phyloP scores from a whole-genome alignment of 2,888 invertebrate genomes.

The Andrena praecox region DNA sequence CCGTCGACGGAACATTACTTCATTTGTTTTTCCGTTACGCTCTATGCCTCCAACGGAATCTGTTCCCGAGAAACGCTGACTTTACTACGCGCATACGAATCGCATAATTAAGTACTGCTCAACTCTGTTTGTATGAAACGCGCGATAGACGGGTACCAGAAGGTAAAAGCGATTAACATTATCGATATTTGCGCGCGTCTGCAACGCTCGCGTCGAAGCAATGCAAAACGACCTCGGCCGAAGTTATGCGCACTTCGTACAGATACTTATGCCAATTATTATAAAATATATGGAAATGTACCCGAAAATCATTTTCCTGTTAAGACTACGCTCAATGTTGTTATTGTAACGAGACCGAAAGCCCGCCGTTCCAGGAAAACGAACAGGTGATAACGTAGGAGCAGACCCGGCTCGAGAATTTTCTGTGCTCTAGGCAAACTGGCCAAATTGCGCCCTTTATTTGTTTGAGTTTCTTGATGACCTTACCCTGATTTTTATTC shows the following conservation, averaged over 20 bases:
- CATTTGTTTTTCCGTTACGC: not conserved
- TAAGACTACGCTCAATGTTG: not conserved
- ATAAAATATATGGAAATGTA: not conserved
- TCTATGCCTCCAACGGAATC: not conserved
- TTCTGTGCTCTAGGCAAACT: too few species aligned
- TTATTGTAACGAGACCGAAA: not conserved
- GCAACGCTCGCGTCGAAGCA: not conserved
- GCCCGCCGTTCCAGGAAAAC: not conserved
- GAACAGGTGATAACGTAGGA: not conserved
- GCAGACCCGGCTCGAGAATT: too few species aligned
- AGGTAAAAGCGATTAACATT: not conserved
- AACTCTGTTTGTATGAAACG: too few species aligned
- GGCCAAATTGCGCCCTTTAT: too few species aligned
- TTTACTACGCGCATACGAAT: too few species aligned
- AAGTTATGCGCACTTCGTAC: not conserved
- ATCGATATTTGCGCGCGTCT: not conserved
- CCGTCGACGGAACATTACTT: not conserved
- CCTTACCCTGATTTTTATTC: too few species aligned
- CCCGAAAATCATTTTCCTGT: constrained; percentile 8
- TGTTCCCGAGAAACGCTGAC: not conserved
- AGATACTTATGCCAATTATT: constrained; percentile 13
- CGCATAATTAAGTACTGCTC: too few species aligned
- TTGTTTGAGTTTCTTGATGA: too few species aligned
- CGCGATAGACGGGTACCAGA: too few species aligned
- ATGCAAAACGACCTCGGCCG: not conserved